Evolutionary conservation across 1,140 invertebrate genomes (phyloP).

Genomic region (Eueides isabella): DNA sequence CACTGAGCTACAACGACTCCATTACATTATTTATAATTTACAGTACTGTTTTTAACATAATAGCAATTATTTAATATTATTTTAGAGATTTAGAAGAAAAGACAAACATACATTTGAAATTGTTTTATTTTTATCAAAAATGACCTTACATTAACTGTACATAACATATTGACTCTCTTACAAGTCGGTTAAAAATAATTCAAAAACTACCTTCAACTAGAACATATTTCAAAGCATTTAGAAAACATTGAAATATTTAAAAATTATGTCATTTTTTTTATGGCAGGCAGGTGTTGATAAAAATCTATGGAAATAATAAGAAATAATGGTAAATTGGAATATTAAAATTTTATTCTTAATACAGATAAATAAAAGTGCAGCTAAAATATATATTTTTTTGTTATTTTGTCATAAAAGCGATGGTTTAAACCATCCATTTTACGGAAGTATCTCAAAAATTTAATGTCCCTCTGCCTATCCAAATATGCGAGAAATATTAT

Average conservation of each 20-base stretch:
- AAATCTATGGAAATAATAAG: background rate
- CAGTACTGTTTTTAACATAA: no score
- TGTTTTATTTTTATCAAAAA: constrained; percentile 6
- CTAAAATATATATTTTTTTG: no score
- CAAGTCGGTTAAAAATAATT: constrained; percentile 7
- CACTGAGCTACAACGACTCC: no score
- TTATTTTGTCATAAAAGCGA: no score
- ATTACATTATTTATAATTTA: no score
- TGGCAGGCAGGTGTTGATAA: background rate
- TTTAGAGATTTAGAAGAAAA: background rate
- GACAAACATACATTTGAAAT: background rate
- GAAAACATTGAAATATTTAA: background rate
- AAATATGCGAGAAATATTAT: no score
- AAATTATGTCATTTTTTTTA: background rate
- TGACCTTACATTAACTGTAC: constrained; percentile 1
- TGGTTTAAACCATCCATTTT: no score
- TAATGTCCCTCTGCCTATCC: no score
- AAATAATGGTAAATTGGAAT: background rate
- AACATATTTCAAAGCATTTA: background rate
- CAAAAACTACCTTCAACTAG: constrained; percentile 3
- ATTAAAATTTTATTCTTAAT: no score
- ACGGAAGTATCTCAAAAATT: no score
- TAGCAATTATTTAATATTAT: no score
- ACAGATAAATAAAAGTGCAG: no score
- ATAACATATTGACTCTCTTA: background rate